phyloP scores from a whole-genome alignment of 1,140 invertebrate genomes.

The Macrobrachium nipponense region DNA sequence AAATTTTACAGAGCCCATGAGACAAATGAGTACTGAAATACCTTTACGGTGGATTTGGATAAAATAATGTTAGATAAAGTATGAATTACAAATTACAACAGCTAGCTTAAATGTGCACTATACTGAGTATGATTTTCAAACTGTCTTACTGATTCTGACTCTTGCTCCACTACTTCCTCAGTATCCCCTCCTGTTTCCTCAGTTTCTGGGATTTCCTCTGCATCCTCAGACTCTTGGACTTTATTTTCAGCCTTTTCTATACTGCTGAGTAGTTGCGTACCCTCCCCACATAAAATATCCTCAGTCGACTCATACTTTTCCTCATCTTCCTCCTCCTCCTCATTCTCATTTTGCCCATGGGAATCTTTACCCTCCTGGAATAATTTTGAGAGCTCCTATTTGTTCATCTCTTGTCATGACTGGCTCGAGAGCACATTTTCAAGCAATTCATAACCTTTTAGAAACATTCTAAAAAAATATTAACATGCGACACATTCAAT shows the following conservation, averaged over 20 bases:
- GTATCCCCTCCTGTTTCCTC: constrained; percentile 39
- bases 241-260: constrained; percentile 46
- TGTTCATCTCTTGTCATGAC: too few species aligned
- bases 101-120: too few species aligned
- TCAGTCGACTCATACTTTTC: constrained; percentile 59
- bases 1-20: too few species aligned
- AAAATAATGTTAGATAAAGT: too few species aligned
- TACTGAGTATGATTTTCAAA: not conserved
- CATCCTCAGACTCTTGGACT: constrained; percentile 37
- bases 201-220: constrained; percentile 42
- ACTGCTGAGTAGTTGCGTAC: constrained; percentile 42
- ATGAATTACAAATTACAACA: too few species aligned
- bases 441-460: too few species aligned
- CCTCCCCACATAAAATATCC: constrained; percentile 53
- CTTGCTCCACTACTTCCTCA: constrained; percentile 49
- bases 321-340: constrained; percentile 51
- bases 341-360: constrained; percentile 35
- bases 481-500: too few species aligned
- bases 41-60: too few species aligned
- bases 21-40: too few species aligned
- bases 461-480: too few species aligned
- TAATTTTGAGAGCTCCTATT: constrained; percentile 37
- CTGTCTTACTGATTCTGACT: constrained; percentile 54
- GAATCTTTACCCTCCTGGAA: constrained; percentile 55
- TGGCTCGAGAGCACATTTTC: too few species aligned